Conservation (phyloP, 2,113 vertebrate species). For the Hippopotamus amphibius region DNA sequence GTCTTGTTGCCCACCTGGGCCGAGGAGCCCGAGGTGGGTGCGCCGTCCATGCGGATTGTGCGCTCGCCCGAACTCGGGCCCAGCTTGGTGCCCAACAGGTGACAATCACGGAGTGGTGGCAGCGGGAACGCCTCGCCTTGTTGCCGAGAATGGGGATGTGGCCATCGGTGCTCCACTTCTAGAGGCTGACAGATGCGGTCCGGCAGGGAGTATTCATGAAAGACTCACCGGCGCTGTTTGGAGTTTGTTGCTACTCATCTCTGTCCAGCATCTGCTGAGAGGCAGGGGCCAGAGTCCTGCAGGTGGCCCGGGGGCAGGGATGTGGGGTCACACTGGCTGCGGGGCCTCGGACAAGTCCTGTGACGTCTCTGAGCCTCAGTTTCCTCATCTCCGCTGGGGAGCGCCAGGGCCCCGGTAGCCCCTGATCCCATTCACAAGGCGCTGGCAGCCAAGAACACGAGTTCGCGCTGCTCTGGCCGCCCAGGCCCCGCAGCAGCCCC, state of each 20-base stretch:
- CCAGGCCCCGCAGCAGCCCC: neutral
- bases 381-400: neutral
- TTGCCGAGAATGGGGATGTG: slow-evolving; percentile 92
- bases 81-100: slow-evolving; percentile 91
- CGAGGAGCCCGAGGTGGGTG: slow-evolving; percentile 91
- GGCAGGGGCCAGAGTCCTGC: slow-evolving; percentile 35
- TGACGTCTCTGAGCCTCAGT: neutral
- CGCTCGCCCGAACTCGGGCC: slow-evolving; percentile 94
- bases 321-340: slow-evolving; percentile 61
- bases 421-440: neutral
- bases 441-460: rapidly evolving
- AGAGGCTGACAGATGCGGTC: slow-evolving; percentile 86
- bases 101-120: slow-evolving; percentile 92
- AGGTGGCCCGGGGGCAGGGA: slow-evolving; percentile 51
- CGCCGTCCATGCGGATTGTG: slow-evolving; percentile 97
- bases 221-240: slow-evolving; percentile 88
- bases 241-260: slow-evolving; percentile 89
- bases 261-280: slow-evolving; percentile 69
- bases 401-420: neutral
- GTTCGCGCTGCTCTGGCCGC: rapidly evolving
- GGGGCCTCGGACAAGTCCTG: neutral
- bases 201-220: slow-evolving; percentile 85
- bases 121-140: slow-evolving; percentile 93
- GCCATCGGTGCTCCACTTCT: slow-evolving; percentile 91
- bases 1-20: slow-evolving; percentile 93